Evolutionary conservation across 2,888 invertebrate species (phyloP), one percentile per base, ranked within the genome.

Genomic region (Lithosia quadra): DNA sequence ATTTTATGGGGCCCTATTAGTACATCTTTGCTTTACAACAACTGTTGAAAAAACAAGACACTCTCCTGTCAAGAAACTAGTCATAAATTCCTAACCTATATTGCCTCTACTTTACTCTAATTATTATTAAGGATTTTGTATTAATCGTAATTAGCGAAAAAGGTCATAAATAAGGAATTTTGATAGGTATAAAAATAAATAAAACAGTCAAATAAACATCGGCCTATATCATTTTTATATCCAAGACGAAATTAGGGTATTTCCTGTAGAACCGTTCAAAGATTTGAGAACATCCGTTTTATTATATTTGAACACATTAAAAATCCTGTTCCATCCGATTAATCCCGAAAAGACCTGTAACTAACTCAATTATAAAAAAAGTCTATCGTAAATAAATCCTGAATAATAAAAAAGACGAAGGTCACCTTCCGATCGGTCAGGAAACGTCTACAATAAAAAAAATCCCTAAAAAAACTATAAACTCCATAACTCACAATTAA

Each of bases 401-500:
- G 80, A 83, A 87, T 87, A 88, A 88, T 89, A 88, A 90, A 91
- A 83, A 86, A 81, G 36, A 90, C 88, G 91, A 93, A 91, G 69
- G 73, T 92, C 89, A 94, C 91, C 93, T 93, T 93, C 91, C 88
- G 88, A 90, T 85, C 88, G 85, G 89, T 85, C 90, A 89, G 91
- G 92, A 92, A 91, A 89, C 85, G 86, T 82, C 83, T 79, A 76
- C 65, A 74, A 72, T 87, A 88, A 88, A 90, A 88, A 82, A 80
- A 71, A 4, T 61, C 64, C 33, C 64, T 69, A 72, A 74, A 80
- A 84, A 80, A 83, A 81, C 81, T 79, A 80, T 84, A 83, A 84
- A 90, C 88, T 89, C 88, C 94, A 94, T 95, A 94, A 91, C 92
- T 95, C 94, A 95, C 94, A 95, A 95, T 95, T 94, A 94, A 92